Evolutionary conservation across 1,140 invertebrate species (phyloP).

Genomic region (Hylaeus anthracinus): DNA sequence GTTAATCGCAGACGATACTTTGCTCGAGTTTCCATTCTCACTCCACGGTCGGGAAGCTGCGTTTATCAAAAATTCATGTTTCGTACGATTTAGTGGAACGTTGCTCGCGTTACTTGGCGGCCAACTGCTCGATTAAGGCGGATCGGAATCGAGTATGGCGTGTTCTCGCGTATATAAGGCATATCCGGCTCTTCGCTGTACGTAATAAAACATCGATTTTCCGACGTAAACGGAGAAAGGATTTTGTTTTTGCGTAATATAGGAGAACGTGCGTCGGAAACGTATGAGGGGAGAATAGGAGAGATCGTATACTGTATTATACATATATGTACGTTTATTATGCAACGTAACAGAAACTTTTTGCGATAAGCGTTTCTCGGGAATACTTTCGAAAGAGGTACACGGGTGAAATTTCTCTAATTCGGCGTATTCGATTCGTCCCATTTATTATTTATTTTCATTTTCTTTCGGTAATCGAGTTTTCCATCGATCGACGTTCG

Average conservation of each 20-base stretch:
- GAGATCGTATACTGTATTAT: no score
- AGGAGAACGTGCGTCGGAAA: not conserved
- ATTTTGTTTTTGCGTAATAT: not conserved
- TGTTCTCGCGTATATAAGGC: not conserved
- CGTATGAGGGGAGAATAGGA: not conserved
- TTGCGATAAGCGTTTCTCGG: no score
- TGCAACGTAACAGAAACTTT: no score
- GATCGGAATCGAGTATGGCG: not conserved
- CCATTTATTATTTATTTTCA: no score
- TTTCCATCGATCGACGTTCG: not conserved
- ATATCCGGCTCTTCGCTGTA: slow-evolving; percentile 2
- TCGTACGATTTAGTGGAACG: not conserved
- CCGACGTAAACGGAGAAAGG: not conserved
- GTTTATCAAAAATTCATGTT: not conserved
- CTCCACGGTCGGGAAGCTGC: not conserved
- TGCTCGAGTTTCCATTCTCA: not conserved
- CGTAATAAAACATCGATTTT: not conserved
- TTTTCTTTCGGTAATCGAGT: not conserved
- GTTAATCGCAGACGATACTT: not conserved
- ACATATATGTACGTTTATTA: no score
- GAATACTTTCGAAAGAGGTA: no score
- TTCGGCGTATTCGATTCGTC: no score
- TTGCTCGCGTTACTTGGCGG: not conserved
- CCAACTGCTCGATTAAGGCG: slow-evolving; percentile 7
- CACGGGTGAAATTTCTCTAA: not conserved